Evolutionary conservation across 2,888 invertebrate genomes (phyloP), one percentile per base, ranked within the genome.

Genomic region (Hemaris fuciformis): DNA sequence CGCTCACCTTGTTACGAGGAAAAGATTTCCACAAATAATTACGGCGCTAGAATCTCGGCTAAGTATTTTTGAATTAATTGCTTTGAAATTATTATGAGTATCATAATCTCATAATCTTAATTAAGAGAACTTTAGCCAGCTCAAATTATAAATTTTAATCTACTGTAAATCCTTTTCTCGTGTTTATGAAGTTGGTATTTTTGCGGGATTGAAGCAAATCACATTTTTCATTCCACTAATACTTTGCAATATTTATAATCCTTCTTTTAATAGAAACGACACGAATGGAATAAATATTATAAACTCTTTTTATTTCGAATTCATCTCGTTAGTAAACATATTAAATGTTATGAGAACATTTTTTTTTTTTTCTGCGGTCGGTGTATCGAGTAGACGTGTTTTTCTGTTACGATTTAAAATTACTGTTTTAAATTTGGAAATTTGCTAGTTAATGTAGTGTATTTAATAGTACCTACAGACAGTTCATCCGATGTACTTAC

Each of bases 21-120:
- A 74, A 76, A 78, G 79, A 78, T 75, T 69, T 71, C 73, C 71
- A 73, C 73, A 79, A 84, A 88, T 87, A 86, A 90, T 90, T 87
- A 87, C 74, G 73, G 75, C 72, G 69, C 71, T 76, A 79, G 77
- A 87, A 82, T 80, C 79, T 80, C 75, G 66, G 72, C 75, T 72
- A 77, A 82, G 83, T 81, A 84, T 86, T 87, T 87, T 85, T 79
- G 81, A 85, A 87, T 87, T 89, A 91, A 91, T 91, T 90, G 86
- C 88, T 89, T 79, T 81, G 73, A 84, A 89, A 80, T 89, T 85
- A 87, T 89, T 84, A 88, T 82, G 84, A 89, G 89, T 89, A 90
- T 87, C 87, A 88, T 89, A 88, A 91, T 91, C 86, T 85, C 80
- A 83, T 89, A 89, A 91, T 90, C 88, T 89, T 89, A 90, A 91